A percentile compares a stretch with the other conserved stretches of the same genome.
Evolutionary conservation across 2,113 vertebrate genomes (phyloP).

Genomic region (Lathamus discolor): DNA sequence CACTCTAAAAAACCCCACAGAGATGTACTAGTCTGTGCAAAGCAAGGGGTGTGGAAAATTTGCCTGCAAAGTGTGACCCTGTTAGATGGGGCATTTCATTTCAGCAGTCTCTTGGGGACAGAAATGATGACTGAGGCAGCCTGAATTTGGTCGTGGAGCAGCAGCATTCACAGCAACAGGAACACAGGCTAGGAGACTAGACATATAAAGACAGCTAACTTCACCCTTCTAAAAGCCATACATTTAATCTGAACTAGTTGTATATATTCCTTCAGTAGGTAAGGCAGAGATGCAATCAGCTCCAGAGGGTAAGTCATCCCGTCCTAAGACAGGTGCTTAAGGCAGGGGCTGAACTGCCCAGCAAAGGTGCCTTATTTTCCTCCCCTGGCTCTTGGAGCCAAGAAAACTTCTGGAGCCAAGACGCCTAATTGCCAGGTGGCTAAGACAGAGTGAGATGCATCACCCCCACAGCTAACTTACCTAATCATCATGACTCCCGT

Average conservation of each 20-base stretch:
- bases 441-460: slow-evolving; percentile 32
- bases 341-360: slow-evolving; percentile 1
- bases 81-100: neutral
- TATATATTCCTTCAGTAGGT: neutral
- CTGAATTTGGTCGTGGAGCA: neutral
- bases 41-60: neutral
- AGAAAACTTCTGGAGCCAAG: slow-evolving; percentile 7
- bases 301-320: neutral
- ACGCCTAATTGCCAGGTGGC: slow-evolving; percentile 31
- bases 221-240: neutral
- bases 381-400: neutral
- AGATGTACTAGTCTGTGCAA: neutral
- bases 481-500: slow-evolving; percentile 43
- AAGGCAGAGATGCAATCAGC: neutral
- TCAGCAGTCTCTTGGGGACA: neutral
- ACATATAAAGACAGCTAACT: neutral
- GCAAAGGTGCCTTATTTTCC: neutral
- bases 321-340: slow-evolving; percentile 35
- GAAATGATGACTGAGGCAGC: neutral
- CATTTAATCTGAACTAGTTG: neutral
- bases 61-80: neutral
- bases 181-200: neutral
- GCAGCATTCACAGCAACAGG: neutral
- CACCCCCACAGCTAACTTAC: slow-evolving; percentile 59
- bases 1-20: neutral